phyloP scores from a whole-genome alignment of 2,113 vertebrate species.

The Hippocampus abdominalis region DNA sequence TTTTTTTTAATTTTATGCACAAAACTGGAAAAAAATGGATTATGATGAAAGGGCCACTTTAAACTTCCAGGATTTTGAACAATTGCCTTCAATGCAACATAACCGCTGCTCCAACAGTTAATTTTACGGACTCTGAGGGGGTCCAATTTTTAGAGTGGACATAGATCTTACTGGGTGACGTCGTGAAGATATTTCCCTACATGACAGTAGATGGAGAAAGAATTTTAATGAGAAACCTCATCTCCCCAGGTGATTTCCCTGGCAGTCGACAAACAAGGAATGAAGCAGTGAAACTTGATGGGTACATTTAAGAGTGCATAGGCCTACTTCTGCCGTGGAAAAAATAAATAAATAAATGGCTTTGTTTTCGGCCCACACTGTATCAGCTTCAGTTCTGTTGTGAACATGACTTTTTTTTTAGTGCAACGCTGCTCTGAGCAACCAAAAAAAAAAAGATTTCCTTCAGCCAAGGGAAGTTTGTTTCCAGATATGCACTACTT shows the following conservation, averaged over 20 bases:
- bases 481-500: conserved; percentile 29
- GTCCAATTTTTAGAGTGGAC: conserved; percentile 38
- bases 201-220: conserved; percentile 34
- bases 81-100: background rate
- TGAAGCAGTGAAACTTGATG: background rate
- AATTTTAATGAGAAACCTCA: conserved; percentile 36
- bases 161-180: conserved; percentile 28
- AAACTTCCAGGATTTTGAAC: too few relatives aligned
- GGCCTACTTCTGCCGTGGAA: background rate
- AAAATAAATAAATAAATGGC: background rate
- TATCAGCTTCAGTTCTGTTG: background rate
- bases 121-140: conserved; percentile 30
- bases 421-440: background rate
- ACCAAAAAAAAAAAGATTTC: background rate
- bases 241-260: conserved; percentile 18
- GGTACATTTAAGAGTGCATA: background rate
- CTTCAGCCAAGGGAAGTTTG: background rate
- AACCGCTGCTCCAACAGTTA: conserved; percentile 2
- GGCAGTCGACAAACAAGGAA: conserved; percentile 9
- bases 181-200: conserved; percentile 32
- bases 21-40: too few relatives aligned
- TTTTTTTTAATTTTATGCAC: too few relatives aligned
- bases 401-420: background rate
- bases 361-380: background rate
- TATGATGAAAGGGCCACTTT: too few relatives aligned